A percentile compares a stretch with the other conserved stretches of the same genome.
phyloP scores from a whole-genome alignment of 2,797 vertebrate species.

The Limnodromus scolopaceus region DNA sequence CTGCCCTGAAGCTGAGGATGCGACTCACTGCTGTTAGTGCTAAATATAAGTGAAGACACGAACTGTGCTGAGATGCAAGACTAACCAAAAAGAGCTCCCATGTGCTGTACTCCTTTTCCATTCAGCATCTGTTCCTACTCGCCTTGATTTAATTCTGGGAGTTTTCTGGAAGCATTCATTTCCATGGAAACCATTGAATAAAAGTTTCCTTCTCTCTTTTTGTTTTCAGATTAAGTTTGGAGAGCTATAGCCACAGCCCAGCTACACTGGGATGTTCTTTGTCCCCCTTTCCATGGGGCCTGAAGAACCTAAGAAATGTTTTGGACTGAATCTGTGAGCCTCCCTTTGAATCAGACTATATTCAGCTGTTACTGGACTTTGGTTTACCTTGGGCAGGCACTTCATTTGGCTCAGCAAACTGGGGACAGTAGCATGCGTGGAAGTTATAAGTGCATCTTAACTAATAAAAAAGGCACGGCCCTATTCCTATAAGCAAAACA shows the following conservation, averaged over 20 bases:
- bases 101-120: conserved; percentile 26
- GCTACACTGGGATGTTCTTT: conserved; percentile 35
- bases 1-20: background rate
- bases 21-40: background rate
- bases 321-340: background rate
- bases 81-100: background rate
- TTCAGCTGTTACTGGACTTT: background rate
- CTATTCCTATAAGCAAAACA: background rate
- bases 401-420: background rate
- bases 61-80: conserved; percentile 33
- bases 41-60: background rate
- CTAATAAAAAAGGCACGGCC: background rate
- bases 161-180: conserved; percentile 61
- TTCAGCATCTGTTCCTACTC: conserved; percentile 52
- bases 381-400: background rate
- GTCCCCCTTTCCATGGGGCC: background rate
- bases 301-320: conserved; percentile 12
- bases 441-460: background rate
- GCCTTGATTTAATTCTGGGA: conserved; percentile 54
- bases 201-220: conserved; percentile 55
- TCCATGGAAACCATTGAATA: conserved; percentile 68
- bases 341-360: background rate
- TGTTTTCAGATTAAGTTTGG: conserved; percentile 66
- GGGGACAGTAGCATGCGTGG: background rate
- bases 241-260: conserved; percentile 18